phyloP scores from a whole-genome alignment of 2,888 invertebrate genomes.

The Mellilla xanthometata region DNA sequence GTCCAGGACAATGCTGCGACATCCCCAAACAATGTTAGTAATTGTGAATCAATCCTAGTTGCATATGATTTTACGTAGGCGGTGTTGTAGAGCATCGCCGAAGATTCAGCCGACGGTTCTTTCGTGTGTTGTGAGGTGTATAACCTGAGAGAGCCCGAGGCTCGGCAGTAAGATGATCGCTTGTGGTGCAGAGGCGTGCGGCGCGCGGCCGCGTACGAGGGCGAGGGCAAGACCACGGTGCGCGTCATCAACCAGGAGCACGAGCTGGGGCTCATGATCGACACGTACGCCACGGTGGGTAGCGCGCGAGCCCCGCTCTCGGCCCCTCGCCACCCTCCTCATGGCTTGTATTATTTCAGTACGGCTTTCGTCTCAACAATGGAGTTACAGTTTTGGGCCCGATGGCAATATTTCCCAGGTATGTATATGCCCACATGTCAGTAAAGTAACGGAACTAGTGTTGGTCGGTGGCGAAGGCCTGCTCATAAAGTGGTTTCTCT shows the following conservation, averaged over 20 bases:
- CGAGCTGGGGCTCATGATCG: slow-evolving; percentile 87
- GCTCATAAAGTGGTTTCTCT: no score
- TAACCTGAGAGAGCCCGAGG: no score
- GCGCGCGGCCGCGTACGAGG: slow-evolving; percentile 83
- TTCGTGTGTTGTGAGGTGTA: no score
- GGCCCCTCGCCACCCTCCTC: not conserved
- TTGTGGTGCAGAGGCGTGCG: slow-evolving; percentile 8
- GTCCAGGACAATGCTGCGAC: slow-evolving; percentile 9
- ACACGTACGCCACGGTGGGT: slow-evolving; percentile 85
- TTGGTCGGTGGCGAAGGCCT: no score
- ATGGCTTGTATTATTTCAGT: slow-evolving; percentile 64
- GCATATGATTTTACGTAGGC: no score
- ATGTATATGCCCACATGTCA: slow-evolving; percentile 20
- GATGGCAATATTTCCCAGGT: slow-evolving; percentile 92
- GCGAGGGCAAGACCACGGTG: slow-evolving; percentile 90
- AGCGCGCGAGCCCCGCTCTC: no score
- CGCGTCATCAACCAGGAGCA: slow-evolving; percentile 87
- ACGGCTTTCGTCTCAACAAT: slow-evolving; percentile 92
- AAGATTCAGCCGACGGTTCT: no score
- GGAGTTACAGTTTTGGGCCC: slow-evolving; percentile 91
- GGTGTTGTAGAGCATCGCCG: no score
- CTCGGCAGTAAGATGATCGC: no score
- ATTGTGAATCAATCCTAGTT: no score
- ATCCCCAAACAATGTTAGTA: slow-evolving; percentile 21
- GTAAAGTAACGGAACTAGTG: not conserved